A percentile compares a stretch with the other conserved stretches of the same genome.
Conservation (phyloP, 2,888 invertebrate species). For the Chloroclystis v-ata region DNA sequence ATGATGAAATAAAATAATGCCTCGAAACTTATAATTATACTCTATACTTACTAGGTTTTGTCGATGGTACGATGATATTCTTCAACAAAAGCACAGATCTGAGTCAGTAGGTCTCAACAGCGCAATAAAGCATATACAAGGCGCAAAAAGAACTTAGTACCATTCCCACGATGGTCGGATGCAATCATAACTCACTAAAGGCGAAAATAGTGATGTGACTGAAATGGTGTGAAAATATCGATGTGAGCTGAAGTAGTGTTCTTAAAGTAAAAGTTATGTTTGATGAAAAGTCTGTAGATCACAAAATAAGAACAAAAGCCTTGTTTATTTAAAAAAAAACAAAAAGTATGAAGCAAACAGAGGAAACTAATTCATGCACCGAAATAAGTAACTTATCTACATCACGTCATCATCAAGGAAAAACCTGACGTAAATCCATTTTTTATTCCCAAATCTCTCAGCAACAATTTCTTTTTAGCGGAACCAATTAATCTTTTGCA, state of each 20-base stretch:
- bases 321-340: no score
- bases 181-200: conserved; percentile 50
- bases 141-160: conserved; percentile 16
- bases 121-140: conserved; percentile 1
- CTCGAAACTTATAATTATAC: no score
- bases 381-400: no score
- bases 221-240: conserved; percentile 10
- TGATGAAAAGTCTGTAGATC: no score
- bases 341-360: no score
- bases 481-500: not conserved
- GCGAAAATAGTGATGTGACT: conserved; percentile 22
- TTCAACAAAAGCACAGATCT: not conserved
- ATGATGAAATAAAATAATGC: no score
- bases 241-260: not conserved
- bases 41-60: no score
- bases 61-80: not conserved
- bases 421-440: no score
- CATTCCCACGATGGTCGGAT: conserved; percentile 68
- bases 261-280: no score
- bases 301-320: no score
- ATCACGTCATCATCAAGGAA: no score
- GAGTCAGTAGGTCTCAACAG: conserved; percentile 4
- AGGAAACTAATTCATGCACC: no score
- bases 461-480: conserved; percentile 13
- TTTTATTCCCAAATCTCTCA: conserved; percentile 6